phyloP scores from a whole-genome alignment of 2,113 vertebrate species.

The Orthochromis indermauri region DNA sequence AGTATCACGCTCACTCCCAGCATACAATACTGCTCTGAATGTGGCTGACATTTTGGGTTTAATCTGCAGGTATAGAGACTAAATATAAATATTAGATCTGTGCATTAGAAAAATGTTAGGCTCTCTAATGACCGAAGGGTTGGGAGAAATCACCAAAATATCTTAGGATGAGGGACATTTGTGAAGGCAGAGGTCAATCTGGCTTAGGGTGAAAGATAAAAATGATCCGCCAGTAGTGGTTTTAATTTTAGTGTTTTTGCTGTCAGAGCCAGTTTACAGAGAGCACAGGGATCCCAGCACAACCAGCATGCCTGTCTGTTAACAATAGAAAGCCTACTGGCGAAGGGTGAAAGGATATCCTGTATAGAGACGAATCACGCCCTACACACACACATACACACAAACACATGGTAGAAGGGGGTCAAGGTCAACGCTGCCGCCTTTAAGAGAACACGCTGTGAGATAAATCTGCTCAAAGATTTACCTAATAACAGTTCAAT shows the following conservation, averaged over 20 bases:
- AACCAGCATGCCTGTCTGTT: slow-evolving; percentile 43
- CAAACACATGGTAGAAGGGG: slow-evolving; percentile 19
- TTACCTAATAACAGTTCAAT: background rate
- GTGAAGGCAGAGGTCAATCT: background rate
- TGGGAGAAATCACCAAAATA: background rate
- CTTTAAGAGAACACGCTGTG: slow-evolving; percentile 55
- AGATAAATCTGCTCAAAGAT: slow-evolving; percentile 26
- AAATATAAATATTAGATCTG: background rate
- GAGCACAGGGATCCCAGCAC: slow-evolving; percentile 25
- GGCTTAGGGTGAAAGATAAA: background rate
- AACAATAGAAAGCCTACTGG: slow-evolving; percentile 73
- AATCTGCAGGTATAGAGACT: background rate
- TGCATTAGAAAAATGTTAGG: background rate
- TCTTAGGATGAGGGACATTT: background rate
- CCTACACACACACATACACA: slow-evolving; percentile 40
- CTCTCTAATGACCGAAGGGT: background rate
- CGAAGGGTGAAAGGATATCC: slow-evolving; percentile 72
- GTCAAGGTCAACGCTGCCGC: slow-evolving; percentile 64
- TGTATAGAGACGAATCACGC: slow-evolving; percentile 72
- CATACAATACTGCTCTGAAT: background rate
- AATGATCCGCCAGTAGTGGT: background rate
- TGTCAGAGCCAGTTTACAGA: background rate
- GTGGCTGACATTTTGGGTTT: background rate
- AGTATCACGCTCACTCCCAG: slow-evolving; percentile 24
- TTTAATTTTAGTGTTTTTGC: background rate